These are phyloP conservation scores for Cerceris rybyensis DNA, from an alignment of 2,888 invertebrate genomes.

Conservation along the genomic window DNA sequence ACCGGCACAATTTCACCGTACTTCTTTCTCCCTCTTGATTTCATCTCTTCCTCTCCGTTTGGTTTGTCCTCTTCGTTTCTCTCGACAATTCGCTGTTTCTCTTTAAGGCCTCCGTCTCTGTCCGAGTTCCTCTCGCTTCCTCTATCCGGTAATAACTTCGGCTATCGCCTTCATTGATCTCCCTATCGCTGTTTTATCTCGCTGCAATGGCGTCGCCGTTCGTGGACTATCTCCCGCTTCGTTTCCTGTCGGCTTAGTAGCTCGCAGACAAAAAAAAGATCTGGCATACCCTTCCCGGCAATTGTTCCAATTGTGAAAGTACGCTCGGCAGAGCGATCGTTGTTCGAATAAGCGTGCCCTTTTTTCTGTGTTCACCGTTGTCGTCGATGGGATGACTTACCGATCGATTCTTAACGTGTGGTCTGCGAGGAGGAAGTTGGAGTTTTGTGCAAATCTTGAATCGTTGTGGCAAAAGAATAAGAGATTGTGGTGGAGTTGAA, in stretches of 20 bases:
- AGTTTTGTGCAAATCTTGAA: too few species aligned
- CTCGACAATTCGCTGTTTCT: constrained; percentile 72
- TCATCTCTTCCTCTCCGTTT: constrained; percentile 50
- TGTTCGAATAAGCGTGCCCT: too few species aligned
- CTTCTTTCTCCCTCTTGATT: constrained; percentile 48
- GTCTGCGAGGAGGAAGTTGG: too few species aligned
- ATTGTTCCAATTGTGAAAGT: constrained; percentile 30
- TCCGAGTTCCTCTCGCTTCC: constrained; percentile 70
- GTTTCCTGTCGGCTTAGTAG: constrained; percentile 59
- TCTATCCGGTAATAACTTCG: constrained; percentile 82
- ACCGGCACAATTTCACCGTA: background rate
- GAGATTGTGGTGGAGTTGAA: too few species aligned
- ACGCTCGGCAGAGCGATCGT: background rate
- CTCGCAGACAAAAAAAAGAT: constrained; percentile 5
- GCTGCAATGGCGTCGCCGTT: constrained; percentile 79
- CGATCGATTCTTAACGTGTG: too few species aligned
- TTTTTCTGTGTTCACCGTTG: too few species aligned
- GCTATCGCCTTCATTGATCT: constrained; percentile 81
- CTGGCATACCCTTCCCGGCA: background rate
- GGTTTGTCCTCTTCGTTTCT: constrained; percentile 77
- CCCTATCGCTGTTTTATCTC: constrained; percentile 81
- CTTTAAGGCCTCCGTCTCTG: constrained; percentile 70
- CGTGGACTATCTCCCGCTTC: constrained; percentile 68
- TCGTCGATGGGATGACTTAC: too few species aligned
- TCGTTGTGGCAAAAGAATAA: too few species aligned